Base-by-base conservation (phyloP, 2,797 vertebrate genomes). In the Coregonus ussuriensis region DNA sequence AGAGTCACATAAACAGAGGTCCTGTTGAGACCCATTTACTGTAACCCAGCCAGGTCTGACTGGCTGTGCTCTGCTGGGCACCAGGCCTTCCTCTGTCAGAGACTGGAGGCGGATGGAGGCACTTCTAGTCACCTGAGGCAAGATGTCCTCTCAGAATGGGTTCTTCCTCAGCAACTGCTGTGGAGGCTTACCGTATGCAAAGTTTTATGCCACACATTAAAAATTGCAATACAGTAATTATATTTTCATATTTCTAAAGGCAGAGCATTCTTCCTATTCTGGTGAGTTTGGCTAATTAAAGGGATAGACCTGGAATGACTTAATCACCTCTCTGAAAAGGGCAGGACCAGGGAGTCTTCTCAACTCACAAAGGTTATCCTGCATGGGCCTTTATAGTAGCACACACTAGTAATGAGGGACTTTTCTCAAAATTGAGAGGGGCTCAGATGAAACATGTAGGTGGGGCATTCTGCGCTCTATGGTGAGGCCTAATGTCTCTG, bases 301-400 rank as follows among this genome's bases (percentile, higher is more conserved):
- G 59, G n/a, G 59, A 62, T n/a, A 25, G 59, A 6, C 59, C 59
- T 21, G 66, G 74, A 74, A 83, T 47, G 41, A 47, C 41, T 11
- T 47, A 47, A 47, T 47, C 41, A 47, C 81, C 75, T 62, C 67
- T 81, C 14, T 62, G 29, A 76, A 82, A 83, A 86, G 88, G 86
- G 77, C 80, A 88, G 77, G 75, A 72, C 72, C 51, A 53, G 70
- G 77, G 77, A 65, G 13, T 74, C 77, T 87, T 83, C n/a, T 83
- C 71, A 85, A 84, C 77, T 84, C 70, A n/a, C n/a, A n/a, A n/a
- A n/a, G n/a, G n/a, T n/a, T n/a, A n/a, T n/a, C n/a, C n/a, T n/a
- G n/a, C n/a, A n/a, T n/a, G n/a, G n/a, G n/a, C n/a, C n/a, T n/a
- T n/a, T n/a, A n/a, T n/a, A n/a, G n/a, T n/a, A n/a, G n/a, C n/a